Percentiles rank a stretch among this genome's conserved stretches.
These are phyloP conservation scores for Oryzias melastigma DNA, from an alignment of 2,113 vertebrate genomes.

Conservation along the genomic window DNA sequence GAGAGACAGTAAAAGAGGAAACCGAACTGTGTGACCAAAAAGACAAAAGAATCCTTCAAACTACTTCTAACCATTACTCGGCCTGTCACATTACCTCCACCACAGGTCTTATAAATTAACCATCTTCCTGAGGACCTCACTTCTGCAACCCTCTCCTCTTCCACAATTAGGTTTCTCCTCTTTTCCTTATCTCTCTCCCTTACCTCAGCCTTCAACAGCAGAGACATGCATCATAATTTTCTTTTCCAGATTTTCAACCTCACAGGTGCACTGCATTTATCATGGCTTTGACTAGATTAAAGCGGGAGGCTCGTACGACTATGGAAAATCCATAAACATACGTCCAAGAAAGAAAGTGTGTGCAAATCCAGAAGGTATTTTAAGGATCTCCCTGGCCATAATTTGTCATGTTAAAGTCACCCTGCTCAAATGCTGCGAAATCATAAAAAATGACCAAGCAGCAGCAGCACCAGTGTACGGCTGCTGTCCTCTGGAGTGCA, in stretches of 20 bases:
- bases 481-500: neutral
- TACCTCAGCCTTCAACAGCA: slow-evolving; percentile 50
- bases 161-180: slow-evolving; percentile 67
- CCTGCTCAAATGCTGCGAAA: slow-evolving; percentile 1
- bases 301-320: slow-evolving; percentile 3
- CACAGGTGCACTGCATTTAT: slow-evolving; percentile 42
- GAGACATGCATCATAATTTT: slow-evolving; percentile 57
- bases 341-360: slow-evolving; percentile 1
- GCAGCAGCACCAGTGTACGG: neutral
- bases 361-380: slow-evolving; percentile 1
- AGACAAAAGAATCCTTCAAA: slow-evolving; percentile 68
- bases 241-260: slow-evolving; percentile 42
- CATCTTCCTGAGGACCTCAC: slow-evolving; percentile 61
- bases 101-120: slow-evolving; percentile 72
- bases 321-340: slow-evolving; percentile 16
- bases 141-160: slow-evolving; percentile 51
- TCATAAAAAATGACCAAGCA: neutral
- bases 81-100: slow-evolving; percentile 64
- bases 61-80: slow-evolving; percentile 66
- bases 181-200: slow-evolving; percentile 60
- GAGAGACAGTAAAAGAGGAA: slow-evolving; percentile 18
- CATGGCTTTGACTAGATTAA: slow-evolving; percentile 32
- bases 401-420: slow-evolving; percentile 1
- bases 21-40: slow-evolving; percentile 52
- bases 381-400: neutral